Conservation (phyloP, 2,113 vertebrate genomes). For the Stigmatopora argus region DNA sequence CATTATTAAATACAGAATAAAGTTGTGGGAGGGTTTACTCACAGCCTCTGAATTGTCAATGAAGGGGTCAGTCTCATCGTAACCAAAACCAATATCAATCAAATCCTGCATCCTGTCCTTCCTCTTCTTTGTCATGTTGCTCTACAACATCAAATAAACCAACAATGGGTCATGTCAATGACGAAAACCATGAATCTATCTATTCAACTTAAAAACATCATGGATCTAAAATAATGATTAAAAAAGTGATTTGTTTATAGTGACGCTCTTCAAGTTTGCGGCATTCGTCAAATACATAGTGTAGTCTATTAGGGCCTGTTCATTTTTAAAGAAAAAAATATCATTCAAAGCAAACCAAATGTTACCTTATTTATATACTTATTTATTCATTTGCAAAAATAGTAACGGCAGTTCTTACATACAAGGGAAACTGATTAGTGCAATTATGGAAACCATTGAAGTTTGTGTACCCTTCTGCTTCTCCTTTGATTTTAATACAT, state of each 20-base stretch:
- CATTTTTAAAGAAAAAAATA: too few species aligned
- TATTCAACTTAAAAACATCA: not conserved
- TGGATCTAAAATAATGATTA: not conserved
- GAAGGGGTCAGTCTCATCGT: constrained; percentile 95
- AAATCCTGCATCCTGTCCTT: constrained; percentile 96
- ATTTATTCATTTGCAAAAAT: too few species aligned
- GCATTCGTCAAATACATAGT: not conserved
- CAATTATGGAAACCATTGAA: not conserved
- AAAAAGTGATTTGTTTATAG: not conserved
- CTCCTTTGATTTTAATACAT: too few species aligned
- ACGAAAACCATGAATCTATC: not conserved
- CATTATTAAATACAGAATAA: not conserved
- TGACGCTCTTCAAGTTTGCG: not conserved
- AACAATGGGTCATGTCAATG: not conserved
- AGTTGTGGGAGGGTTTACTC: constrained; percentile 62
- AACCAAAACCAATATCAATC: constrained; percentile 96
- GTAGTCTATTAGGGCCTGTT: too few species aligned
- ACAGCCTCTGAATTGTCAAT: constrained; percentile 99
- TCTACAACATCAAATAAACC: constrained; percentile 45
- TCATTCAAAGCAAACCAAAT: too few species aligned
- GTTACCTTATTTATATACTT: too few species aligned
- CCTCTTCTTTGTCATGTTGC: constrained; percentile 79
- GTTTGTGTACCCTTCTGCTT: not conserved
- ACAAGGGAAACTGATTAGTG: not conserved
- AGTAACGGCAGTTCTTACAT: too few species aligned